Conservation (phyloP, 1,140 invertebrate genomes). For the Agrilus planipennis region DNA sequence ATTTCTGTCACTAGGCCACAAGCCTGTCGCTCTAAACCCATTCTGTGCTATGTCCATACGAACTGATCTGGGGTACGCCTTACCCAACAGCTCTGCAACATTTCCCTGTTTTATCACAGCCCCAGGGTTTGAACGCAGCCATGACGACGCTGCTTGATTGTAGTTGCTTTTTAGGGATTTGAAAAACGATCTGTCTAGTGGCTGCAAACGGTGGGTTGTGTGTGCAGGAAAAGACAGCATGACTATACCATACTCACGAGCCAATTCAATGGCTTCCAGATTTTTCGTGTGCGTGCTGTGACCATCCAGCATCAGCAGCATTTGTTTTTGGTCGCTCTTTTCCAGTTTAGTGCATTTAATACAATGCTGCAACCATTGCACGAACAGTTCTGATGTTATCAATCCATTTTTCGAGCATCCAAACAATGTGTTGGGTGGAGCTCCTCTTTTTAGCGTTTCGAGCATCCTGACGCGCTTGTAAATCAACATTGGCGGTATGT, state of each 20-base stretch:
- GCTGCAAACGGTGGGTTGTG: no score
- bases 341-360: constrained; percentile 8
- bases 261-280: no score
- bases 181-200: no score
- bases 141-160: constrained; percentile 19
- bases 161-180: constrained; percentile 29
- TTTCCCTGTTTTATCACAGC: constrained; percentile 18
- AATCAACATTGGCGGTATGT: constrained; percentile 21
- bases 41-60: constrained; percentile 25
- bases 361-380: not conserved
- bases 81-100: constrained; percentile 21
- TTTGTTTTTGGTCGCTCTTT: constrained; percentile 15
- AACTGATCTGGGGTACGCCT: constrained; percentile 22
- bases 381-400: not conserved
- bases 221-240: no score
- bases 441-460: constrained; percentile 9
- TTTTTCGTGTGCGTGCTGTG: no score
- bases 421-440: constrained; percentile 1
- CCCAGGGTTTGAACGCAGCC: constrained; percentile 17
- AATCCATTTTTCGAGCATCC: not conserved
- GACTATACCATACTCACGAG: no score
- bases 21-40: constrained; percentile 24
- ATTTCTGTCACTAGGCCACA: constrained; percentile 23
- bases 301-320: constrained; percentile 23
- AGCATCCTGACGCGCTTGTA: constrained; percentile 15